Evolutionary conservation across 2,888 invertebrate species (phyloP), one percentile per base, ranked within the genome.

Genomic region (Petrolisthes cinctipes): DNA sequence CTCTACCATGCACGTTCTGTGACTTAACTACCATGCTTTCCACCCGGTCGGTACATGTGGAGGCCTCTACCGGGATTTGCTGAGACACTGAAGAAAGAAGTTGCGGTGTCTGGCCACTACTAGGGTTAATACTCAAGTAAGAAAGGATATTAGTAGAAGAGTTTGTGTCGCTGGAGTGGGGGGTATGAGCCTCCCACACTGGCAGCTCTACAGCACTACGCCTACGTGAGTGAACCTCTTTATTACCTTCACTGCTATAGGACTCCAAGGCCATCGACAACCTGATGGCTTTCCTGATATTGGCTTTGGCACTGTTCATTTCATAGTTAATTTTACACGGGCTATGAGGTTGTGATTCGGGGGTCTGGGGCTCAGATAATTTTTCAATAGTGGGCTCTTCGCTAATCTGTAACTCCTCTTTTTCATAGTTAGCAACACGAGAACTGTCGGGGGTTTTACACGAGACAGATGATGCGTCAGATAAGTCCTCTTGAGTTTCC

Each of bases 241-340:
- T 90, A 90, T 90, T 90, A 90, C 89, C 89, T 90, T 90, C 89
- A 88, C 88, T 86, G 87, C 80, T 86, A 84, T 76, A 84, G n/a
- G 89, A 88, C 57, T 88, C 89, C 82, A 90, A 23, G 80, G 89
- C 89, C 89, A 90, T 89, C 75, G 89, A 89, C 80, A 87, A 82
- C 51, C 87, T 82, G 85, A 90, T 90, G 84, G 90, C 90, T 79
- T 89, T 90, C 85, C 68, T 53, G 56, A 90, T 88, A 79, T 89
- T 90, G 68, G 83, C 81, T 86, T 89, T 90, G 83, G 90, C 90
- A 86, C 86, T 83, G 82, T 51, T 81, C 66, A 78, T 85, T 68
- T 88, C 88, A 56, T 84, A 54, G 20, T 86, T 57, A 66, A 66
- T 53, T 23, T 56, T 75, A 82, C n/a, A 61, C 11, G 51, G 51